Base-by-base conservation (phyloP, 2,113 vertebrate genomes). In the Nycticebus coucang region DNA sequence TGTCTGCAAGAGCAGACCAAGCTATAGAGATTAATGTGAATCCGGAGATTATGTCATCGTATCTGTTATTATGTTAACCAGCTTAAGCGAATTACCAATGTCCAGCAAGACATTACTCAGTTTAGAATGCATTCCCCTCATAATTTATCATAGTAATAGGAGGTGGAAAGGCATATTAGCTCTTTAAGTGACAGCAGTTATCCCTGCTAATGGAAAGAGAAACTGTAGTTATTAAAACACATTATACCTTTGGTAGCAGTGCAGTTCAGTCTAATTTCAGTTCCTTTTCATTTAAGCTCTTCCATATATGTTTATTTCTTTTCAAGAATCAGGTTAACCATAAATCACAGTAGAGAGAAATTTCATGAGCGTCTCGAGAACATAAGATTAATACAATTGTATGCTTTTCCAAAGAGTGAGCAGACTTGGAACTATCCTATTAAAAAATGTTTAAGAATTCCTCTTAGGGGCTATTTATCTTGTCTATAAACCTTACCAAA, bases 1-100 rank as follows among this genome's bases (percentile, higher is more conserved):
- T n/a, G 28, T 71, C 79, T 75, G 35, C n/a, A 64, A 77, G 17
- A 89, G 64, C 72, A 78, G 71, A 68, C 57, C 50, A 37, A 41
- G 19, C 45, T 83, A 68, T 12, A 72, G 75, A 90, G 55, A 64
- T 62, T 91, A 72, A 78, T 90, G 60, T 41, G 89, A 64, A 89
- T 50, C 26, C 22, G 26, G 89, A 95, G 75, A 35, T 83, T 94
- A 72, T 94, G 80, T 93, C 84, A 95, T 72, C 71, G 22, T 45
- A 19, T 96, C 87, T 93, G 71, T 81, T 87, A 41, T 60, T 64
- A 71, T 87, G 69, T 55, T 92, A 95, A 72, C 89, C 45, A 86
- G n/a, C n/a, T 80, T 93, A 96, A 92, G 91, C 88, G 57, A 89
- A 94, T 93, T 94, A 82, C 50, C 22, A 21, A 37, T 86, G 68